Evolutionary conservation across 2,888 invertebrate species (phyloP).

Genomic region (Drosophila limbata): DNA sequence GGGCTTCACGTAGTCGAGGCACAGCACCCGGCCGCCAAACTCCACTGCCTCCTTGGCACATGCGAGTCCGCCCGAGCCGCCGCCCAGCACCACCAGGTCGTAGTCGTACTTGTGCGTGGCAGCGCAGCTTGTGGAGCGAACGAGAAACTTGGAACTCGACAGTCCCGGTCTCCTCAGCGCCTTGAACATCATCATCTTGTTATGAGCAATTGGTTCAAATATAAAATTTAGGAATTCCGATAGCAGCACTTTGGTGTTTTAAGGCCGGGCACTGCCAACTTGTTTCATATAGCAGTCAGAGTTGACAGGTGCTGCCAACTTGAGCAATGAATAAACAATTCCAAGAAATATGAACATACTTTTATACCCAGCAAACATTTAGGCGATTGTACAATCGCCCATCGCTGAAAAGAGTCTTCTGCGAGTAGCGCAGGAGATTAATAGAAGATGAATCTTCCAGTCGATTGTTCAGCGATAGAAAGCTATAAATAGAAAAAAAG

Average conservation of each 20-base stretch:
- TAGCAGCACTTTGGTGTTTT: conserved; percentile 4
- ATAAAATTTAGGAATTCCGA: conserved; percentile 36
- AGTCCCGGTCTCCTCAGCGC: not conserved
- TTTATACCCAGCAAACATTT: too few relatives aligned
- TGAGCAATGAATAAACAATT: too few relatives aligned
- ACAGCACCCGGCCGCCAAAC: conserved; percentile 92
- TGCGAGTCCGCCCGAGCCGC: conserved; percentile 97
- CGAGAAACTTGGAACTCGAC: not conserved
- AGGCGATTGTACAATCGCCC: too few relatives aligned
- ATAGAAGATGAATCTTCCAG: too few relatives aligned
- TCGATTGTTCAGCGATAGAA: too few relatives aligned
- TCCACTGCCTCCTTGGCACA: conserved; percentile 95
- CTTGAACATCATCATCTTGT: conserved; percentile 42
- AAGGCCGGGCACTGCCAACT: conserved; percentile 22
- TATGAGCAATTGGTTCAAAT: not conserved
- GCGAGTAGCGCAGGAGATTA: too few relatives aligned
- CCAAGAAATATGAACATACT: too few relatives aligned
- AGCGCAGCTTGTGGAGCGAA: conserved; percentile 6
- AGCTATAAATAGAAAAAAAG: too few relatives aligned
- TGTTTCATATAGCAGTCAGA: not conserved
- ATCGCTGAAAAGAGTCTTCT: too few relatives aligned
- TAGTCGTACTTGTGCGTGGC: conserved; percentile 88
- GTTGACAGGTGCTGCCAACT: conserved; percentile 12
- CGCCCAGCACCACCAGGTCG: conserved; percentile 97
- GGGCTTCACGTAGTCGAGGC: conserved; percentile 94